Percentiles rank a stretch among this genome's conserved stretches.
These are phyloP conservation scores for Leptothorax acervorum DNA, from an alignment of 2,888 invertebrate species.

Conservation along the genomic window DNA sequence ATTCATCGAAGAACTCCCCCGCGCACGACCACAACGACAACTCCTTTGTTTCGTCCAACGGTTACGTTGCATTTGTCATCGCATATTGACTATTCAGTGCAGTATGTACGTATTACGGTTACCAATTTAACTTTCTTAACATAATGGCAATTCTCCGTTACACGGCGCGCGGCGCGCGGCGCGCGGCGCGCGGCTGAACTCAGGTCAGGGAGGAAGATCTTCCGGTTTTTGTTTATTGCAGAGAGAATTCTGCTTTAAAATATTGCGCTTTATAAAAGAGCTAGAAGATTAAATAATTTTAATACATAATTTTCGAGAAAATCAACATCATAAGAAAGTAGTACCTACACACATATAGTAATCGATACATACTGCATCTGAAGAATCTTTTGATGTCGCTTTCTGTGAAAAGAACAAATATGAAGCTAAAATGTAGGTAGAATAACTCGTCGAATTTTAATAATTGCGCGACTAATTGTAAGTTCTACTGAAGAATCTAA, in stretches of 20 bases:
- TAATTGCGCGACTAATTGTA: background rate
- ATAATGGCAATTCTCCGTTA: background rate
- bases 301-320: background rate
- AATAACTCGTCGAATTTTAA: background rate
- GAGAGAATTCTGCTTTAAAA: background rate
- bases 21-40: conserved; percentile 7
- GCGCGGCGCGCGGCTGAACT: background rate
- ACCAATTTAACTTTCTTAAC: background rate
- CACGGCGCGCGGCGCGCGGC: background rate
- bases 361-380: no score
- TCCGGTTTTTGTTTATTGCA: background rate
- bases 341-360: no score
- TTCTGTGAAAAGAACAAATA: background rate
- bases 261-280: background rate
- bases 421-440: background rate
- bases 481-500: background rate
- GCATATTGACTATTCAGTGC: conserved; percentile 27
- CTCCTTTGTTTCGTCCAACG: conserved; percentile 40
- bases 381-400: background rate
- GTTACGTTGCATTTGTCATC: conserved; percentile 39
- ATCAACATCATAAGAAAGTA: background rate
- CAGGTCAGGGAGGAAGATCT: background rate
- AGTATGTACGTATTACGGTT: background rate
- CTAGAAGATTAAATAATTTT: background rate
- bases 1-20: conserved; percentile 60